Percentiles rank a stretch among this genome's conserved stretches.
These are phyloP conservation scores for Heliopora coerulea DNA, from an alignment of 92 coral and sea anemone genomes.

Conservation along the genomic window DNA sequence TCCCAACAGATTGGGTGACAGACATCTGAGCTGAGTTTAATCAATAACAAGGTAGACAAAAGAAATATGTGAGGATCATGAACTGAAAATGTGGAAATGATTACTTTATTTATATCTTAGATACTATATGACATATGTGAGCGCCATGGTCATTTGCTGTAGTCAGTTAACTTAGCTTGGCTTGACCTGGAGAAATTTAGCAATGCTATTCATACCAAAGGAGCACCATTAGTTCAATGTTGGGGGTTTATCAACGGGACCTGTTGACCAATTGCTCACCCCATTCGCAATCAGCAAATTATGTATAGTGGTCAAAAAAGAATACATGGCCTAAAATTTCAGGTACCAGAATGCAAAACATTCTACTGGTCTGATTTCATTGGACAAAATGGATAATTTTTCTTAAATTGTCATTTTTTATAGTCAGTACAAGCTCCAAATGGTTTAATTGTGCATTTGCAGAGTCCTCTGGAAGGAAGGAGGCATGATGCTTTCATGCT, in stretches of 20 bases:
- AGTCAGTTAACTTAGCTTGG: constrained; percentile 56
- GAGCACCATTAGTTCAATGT: constrained; percentile 56
- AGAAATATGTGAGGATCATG: not conserved
- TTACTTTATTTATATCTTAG: not conserved
- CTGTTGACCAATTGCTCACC: constrained; percentile 56
- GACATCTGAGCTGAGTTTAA: constrained; percentile 60
- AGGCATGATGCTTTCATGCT: constrained; percentile 65
- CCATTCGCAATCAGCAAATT: constrained; percentile 52
- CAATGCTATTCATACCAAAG: constrained; percentile 48
- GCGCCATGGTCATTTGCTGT: constrained; percentile 34
- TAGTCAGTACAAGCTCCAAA: constrained; percentile 56
- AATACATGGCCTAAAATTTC: constrained; percentile 50
- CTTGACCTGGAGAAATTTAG: constrained; percentile 53
- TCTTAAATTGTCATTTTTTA: constrained; percentile 6
- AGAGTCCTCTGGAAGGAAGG: constrained; percentile 59
- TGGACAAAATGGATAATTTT: no score
- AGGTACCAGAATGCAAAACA: not conserved
- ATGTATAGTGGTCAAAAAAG: constrained; percentile 68
- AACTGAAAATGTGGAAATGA: not conserved
- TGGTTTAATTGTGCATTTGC: constrained; percentile 55
- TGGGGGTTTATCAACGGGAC: constrained; percentile 72
- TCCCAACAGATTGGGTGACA: constrained; percentile 59
- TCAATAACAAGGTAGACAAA: constrained; percentile 46
- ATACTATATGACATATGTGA: constrained; percentile 8
- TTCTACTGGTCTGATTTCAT: no score